Percentiles rank a stretch among this genome's conserved stretches.
These are phyloP conservation scores for Leucoraja ocellata DNA, from an alignment of 2,797 vertebrate genomes.

Conservation along the genomic window DNA sequence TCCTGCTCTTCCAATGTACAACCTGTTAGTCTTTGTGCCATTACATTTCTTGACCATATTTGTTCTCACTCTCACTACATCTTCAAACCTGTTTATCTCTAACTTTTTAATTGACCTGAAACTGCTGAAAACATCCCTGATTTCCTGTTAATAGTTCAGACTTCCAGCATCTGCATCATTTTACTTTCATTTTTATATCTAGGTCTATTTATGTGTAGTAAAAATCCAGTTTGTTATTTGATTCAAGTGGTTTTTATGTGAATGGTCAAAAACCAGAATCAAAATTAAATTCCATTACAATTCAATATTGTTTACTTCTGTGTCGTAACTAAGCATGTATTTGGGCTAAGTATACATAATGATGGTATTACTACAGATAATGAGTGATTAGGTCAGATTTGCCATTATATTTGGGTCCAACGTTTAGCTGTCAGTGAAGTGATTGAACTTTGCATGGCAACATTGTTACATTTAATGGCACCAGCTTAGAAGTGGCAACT, in stretches of 20 bases:
- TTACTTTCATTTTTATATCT: too few species aligned
- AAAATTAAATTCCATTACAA: conserved; percentile 6
- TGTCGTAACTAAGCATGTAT: conserved; percentile 1
- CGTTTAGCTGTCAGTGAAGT: conserved; percentile 13
- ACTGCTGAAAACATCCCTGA: too few species aligned
- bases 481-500: conserved; percentile 31
- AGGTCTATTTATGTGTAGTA: background rate
- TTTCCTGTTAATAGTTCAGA: too few species aligned
- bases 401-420: conserved; percentile 15
- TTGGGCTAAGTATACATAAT: conserved; percentile 28
- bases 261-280: background rate
- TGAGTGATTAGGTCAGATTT: conserved; percentile 21
- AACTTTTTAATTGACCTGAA: too few species aligned
- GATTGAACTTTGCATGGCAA: conserved; percentile 25
- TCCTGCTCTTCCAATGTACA: too few species aligned
- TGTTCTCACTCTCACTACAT: too few species aligned
- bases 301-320: background rate
- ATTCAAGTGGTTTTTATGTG: background rate
- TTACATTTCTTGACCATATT: too few species aligned
- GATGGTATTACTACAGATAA: conserved; percentile 4
- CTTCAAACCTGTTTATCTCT: too few species aligned
- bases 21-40: too few species aligned
- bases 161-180: too few species aligned
- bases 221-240: background rate
- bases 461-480: conserved; percentile 31